These are phyloP conservation scores for Coracopsis vasa DNA, from an alignment of 2,113 vertebrate species.

Conservation along the genomic window DNA sequence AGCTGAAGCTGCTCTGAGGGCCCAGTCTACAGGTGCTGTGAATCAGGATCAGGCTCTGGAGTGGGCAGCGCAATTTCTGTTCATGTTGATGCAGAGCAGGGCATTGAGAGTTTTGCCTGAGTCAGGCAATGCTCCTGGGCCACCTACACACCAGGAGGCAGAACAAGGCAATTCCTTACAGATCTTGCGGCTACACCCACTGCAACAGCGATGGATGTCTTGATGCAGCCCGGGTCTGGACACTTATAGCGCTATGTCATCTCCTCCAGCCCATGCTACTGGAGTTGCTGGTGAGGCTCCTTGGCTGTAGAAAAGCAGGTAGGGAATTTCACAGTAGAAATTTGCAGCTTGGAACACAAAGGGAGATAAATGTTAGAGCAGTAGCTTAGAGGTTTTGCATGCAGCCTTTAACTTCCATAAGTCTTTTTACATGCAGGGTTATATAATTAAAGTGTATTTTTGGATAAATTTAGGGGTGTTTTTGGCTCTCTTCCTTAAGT, in stretches of 20 bases:
- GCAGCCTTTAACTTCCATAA: background rate
- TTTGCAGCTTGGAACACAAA: background rate
- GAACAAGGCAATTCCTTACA: background rate
- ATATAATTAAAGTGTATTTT: conserved; percentile 30
- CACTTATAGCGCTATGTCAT: background rate
- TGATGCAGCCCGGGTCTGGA: background rate
- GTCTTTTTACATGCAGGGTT: background rate
- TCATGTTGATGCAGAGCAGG: background rate
- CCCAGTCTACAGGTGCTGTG: background rate
- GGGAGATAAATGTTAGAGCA: background rate
- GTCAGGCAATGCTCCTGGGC: background rate
- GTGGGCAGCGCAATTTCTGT: background rate
- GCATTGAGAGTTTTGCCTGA: background rate
- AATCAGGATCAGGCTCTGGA: background rate
- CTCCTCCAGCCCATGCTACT: background rate
- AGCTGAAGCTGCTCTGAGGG: background rate
- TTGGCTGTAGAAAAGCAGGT: background rate
- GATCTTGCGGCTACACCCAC: background rate
- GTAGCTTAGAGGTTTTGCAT: background rate
- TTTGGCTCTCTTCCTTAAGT: conserved; percentile 4
- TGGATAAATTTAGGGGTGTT: conserved; percentile 30
- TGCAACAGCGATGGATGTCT: accelerated
- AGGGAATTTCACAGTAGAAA: background rate
- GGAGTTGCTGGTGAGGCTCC: background rate
- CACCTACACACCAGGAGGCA: background rate